Evolutionary conservation across 2,113 vertebrate genomes (phyloP).

Genomic region (Cairina moschata): DNA sequence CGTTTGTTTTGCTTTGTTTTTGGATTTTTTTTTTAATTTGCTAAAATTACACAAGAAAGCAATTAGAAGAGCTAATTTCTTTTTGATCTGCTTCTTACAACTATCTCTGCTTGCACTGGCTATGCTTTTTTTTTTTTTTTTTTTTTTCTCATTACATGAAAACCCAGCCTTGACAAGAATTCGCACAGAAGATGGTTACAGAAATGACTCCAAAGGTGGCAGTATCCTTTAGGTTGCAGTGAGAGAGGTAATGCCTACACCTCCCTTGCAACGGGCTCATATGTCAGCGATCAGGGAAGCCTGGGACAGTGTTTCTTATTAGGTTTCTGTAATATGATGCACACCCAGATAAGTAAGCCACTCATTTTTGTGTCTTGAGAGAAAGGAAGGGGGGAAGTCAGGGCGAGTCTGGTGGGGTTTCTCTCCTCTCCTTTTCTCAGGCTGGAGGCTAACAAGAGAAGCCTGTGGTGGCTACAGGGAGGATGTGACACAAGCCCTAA

Average conservation of each 20-base stretch:
- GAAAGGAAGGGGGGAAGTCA: not conserved
- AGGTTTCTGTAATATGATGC: conserved; percentile 62
- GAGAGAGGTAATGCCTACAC: conserved; percentile 32
- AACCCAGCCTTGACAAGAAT: not conserved
- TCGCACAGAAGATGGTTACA: not conserved
- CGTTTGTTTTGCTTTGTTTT: not conserved
- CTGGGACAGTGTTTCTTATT: conserved; percentile 57
- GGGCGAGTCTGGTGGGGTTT: not conserved
- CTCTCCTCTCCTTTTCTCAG: not conserved
- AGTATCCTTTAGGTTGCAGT: not conserved
- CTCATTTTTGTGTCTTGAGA: not conserved
- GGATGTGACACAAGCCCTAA: not conserved
- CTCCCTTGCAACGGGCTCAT: not conserved
- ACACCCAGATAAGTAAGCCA: conserved; percentile 22
- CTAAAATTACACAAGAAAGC: not conserved
- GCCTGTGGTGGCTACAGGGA: not conserved
- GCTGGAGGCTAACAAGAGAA: not conserved
- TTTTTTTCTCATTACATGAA: not conserved
- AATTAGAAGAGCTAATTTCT: not conserved
- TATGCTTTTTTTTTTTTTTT: not conserved
- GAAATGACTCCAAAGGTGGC: conserved; percentile 44
- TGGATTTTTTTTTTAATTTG: not conserved
- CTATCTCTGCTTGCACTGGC: not conserved
- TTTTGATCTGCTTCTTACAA: not conserved
- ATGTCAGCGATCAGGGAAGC: conserved; percentile 23